phyloP scores from a whole-genome alignment of 2,888 invertebrate species.

The Agrochola macilenta region DNA sequence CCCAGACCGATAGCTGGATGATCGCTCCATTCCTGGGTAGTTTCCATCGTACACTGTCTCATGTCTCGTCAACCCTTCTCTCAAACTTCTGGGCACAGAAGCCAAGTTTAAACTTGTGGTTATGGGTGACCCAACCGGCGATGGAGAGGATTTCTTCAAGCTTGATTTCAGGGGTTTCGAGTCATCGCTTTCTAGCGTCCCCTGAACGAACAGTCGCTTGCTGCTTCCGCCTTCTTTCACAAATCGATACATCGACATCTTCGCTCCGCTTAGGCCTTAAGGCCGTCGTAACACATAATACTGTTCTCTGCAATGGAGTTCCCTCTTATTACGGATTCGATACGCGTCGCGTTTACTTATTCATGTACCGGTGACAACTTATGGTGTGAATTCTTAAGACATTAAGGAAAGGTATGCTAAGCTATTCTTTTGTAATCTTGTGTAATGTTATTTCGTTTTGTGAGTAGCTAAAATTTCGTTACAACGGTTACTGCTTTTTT shows the following conservation, averaged over 20 bases:
- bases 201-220: conserved; percentile 94
- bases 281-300: conserved; percentile 83
- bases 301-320: conserved; percentile 77
- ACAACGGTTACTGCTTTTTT: conserved; percentile 31
- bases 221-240: conserved; percentile 92
- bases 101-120: conserved; percentile 91
- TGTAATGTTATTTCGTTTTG: conserved; percentile 36
- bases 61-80: conserved; percentile 88
- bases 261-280: conserved; percentile 79
- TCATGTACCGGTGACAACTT: conserved; percentile 72
- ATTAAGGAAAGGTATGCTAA: conserved; percentile 64
- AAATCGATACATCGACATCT: conserved; percentile 95
- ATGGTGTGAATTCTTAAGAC: conserved; percentile 66
- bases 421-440: conserved; percentile 53
- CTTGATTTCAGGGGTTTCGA: conserved; percentile 89
- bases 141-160: conserved; percentile 86
- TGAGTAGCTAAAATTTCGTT: conserved; percentile 26
- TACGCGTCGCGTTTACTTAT: conserved; percentile 74
- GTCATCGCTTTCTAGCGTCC: conserved; percentile 92
- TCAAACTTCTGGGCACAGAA: conserved; percentile 89
- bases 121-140: conserved; percentile 91
- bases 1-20: conserved; percentile 84
- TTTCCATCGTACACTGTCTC: conserved; percentile 88
- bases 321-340: conserved; percentile 85
- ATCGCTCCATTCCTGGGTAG: conserved; percentile 86